Conservation (phyloP, 2,797 vertebrate genomes). For the Centropyge bicolor region DNA sequence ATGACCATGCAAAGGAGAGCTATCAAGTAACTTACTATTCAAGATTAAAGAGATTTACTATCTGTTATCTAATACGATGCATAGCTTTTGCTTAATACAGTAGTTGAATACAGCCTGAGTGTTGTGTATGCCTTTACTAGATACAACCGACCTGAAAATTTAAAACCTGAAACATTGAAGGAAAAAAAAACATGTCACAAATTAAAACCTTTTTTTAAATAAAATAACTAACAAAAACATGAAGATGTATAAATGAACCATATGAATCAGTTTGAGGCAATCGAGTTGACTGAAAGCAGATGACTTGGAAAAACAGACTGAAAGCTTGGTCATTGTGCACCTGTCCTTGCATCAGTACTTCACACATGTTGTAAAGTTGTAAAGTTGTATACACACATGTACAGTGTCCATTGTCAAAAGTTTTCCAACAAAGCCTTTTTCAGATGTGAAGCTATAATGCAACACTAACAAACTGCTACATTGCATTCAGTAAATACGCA, state of each 20-base stretch:
- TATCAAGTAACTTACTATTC: slow-evolving; percentile 48
- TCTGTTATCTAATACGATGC: slow-evolving; percentile 55
- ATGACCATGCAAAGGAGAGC: slow-evolving; percentile 49
- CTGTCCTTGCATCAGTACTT: slow-evolving; percentile 38
- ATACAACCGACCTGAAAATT: slow-evolving; percentile 69
- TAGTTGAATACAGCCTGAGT: slow-evolving; percentile 82
- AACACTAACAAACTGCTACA: slow-evolving; percentile 13
- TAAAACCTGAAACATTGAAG: slow-evolving; percentile 49
- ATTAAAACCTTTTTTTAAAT: slow-evolving; percentile 47
- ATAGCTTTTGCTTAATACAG: slow-evolving; percentile 77
- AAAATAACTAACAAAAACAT: slow-evolving; percentile 59
- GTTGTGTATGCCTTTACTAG: slow-evolving; percentile 59
- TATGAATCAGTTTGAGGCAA: slow-evolving; percentile 44
- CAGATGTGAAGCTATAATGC: slow-evolving; percentile 25
- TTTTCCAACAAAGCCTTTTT: slow-evolving; percentile 24
- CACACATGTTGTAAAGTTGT: slow-evolving; percentile 21
- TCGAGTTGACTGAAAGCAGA: slow-evolving; percentile 43
- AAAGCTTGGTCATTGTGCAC: slow-evolving; percentile 4
- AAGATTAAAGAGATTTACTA: slow-evolving; percentile 46
- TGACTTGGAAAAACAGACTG: slow-evolving; percentile 7
- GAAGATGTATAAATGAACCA: slow-evolving; percentile 49
- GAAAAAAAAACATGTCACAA: slow-evolving; percentile 49
- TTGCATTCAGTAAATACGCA: slow-evolving; percentile 28
- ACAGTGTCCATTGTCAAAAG: not conserved
- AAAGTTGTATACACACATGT: slow-evolving; percentile 15